Percentiles rank a stretch among this genome's conserved stretches.
These are phyloP conservation scores for Protonibea diacanthus DNA, from an alignment of 2,797 vertebrate species.

Conservation along the genomic window DNA sequence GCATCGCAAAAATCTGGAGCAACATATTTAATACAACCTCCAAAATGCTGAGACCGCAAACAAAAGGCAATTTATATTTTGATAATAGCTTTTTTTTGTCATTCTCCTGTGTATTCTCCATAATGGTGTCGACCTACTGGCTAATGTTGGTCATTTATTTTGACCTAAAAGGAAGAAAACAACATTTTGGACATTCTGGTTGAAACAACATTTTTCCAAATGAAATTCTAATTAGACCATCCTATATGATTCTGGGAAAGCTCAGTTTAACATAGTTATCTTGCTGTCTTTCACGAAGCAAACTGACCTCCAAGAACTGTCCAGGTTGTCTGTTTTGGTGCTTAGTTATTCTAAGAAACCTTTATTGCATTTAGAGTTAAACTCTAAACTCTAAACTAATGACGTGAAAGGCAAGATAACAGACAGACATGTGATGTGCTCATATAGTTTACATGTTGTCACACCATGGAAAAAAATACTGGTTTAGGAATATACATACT, in stretches of 20 bases:
- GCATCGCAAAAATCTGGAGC: background rate
- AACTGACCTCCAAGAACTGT: slow-evolving; percentile 14
- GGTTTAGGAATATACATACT: background rate
- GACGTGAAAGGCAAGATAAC: background rate
- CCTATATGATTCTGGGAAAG: background rate
- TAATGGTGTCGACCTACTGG: slow-evolving; percentile 12
- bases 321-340: background rate
- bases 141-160: slow-evolving; percentile 15
- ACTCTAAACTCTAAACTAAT: background rate
- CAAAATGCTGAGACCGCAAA: background rate
- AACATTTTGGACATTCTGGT: background rate
- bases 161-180: background rate
- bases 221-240: background rate
- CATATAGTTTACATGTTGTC: background rate
- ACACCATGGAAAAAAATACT: background rate
- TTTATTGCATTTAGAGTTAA: slow-evolving; percentile 1
- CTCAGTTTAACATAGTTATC: background rate
- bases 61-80: slow-evolving; percentile 4
- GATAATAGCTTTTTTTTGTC: background rate
- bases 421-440: background rate
- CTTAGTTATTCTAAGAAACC: slow-evolving; percentile 2
- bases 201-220: slow-evolving; percentile 2
- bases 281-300: background rate
- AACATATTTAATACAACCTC: background rate
- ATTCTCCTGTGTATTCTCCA: slow-evolving; percentile 1